Evolutionary conservation across 2,113 vertebrate species (phyloP).

Genomic region (Mormyrus lacerda): DNA sequence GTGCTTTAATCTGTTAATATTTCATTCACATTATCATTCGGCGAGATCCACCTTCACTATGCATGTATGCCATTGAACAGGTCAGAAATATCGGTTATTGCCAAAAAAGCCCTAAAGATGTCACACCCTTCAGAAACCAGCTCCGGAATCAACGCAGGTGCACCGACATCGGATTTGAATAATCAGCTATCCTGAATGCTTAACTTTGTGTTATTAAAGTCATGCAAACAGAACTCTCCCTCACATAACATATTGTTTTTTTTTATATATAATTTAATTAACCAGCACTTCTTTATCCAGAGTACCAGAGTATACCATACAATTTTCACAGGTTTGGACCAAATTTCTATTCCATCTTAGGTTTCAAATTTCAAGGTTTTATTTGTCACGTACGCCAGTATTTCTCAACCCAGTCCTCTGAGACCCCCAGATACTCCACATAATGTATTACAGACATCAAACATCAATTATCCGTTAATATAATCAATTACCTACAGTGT

Average conservation of each 20-base stretch:
- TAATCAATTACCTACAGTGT: not conserved
- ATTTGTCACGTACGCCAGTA: not conserved
- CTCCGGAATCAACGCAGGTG: not conserved
- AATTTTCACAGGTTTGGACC: no score
- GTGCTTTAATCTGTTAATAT: not conserved
- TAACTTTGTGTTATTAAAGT: not conserved
- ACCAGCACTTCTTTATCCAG: no score
- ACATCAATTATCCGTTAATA: not conserved
- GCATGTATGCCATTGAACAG: not conserved
- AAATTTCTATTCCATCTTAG: no score
- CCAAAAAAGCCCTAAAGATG: not conserved
- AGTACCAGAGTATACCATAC: no score
- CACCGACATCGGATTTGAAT: not conserved
- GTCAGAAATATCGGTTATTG: not conserved
- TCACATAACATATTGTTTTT: no score
- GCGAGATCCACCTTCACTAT: not conserved
- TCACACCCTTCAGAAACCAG: not conserved
- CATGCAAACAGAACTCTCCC: no score
- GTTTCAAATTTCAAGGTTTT: not conserved
- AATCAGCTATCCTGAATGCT: not conserved
- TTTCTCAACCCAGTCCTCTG: not conserved
- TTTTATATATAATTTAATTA: no score
- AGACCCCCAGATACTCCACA: not conserved
- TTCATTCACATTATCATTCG: not conserved
- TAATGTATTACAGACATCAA: not conserved